phyloP scores from a whole-genome alignment of 2,797 vertebrate species.

The Anomalospiza imberbis region DNA sequence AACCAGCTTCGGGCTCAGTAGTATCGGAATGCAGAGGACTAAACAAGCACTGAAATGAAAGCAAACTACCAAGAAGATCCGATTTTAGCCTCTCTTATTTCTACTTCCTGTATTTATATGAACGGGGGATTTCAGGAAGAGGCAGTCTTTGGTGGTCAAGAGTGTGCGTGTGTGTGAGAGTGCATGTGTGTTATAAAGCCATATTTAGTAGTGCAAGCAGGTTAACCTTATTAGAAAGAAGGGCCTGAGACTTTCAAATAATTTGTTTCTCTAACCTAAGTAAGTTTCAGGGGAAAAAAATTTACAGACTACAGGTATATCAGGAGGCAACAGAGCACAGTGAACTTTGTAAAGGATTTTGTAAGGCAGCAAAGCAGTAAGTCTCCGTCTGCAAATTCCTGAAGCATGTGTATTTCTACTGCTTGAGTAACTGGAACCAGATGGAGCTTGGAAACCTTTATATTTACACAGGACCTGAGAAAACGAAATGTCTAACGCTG shows the following conservation, averaged over 20 bases:
- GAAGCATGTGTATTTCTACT: constrained; percentile 67
- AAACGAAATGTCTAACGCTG: neutral
- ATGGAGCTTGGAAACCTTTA: constrained; percentile 63
- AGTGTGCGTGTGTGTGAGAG: neutral
- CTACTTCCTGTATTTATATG: constrained; percentile 79
- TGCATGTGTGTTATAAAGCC: constrained; percentile 36
- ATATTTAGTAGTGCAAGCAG: constrained; percentile 52
- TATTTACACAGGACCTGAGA: constrained; percentile 49
- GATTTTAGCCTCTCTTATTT: constrained; percentile 59
- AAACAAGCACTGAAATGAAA: constrained; percentile 43
- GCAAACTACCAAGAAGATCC: constrained; percentile 49
- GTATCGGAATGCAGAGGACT: neutral
- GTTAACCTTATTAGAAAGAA: constrained; percentile 8
- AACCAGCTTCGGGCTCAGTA: neutral
- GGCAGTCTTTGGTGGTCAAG: constrained; percentile 84
- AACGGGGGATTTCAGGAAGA: constrained; percentile 82
- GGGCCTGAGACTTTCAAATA: neutral
- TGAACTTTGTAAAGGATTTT: constrained; percentile 56
- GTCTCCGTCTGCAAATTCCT: constrained; percentile 64
- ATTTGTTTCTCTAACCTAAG: neutral
- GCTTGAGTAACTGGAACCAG: constrained; percentile 70
- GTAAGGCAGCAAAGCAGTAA: constrained; percentile 33
- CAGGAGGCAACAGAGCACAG: neutral
- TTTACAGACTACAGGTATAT: constrained; percentile 49
- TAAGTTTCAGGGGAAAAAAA: neutral